Conservation (phyloP, 2,888 invertebrate genomes). For the Liodrosophila aerea region DNA sequence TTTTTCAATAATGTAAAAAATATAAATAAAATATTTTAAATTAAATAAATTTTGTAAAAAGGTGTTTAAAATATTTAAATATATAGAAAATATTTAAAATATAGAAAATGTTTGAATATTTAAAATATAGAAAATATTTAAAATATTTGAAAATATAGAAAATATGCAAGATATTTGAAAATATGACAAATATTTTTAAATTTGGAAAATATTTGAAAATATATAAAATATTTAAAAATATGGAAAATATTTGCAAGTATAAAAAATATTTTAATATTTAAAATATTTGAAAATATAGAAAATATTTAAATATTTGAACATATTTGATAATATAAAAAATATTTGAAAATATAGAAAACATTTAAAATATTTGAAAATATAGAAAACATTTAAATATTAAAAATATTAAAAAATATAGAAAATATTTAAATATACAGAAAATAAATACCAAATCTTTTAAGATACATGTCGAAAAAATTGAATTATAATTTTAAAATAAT, state of each 20-base stretch:
- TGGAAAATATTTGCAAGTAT: background rate
- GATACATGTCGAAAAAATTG: background rate
- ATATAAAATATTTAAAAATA: background rate
- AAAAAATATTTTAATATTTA: conserved; percentile 1
- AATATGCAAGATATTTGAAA: too few relatives aligned
- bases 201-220: background rate
- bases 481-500: background rate
- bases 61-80: background rate
- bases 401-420: background rate
- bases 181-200: background rate
- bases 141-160: too few relatives aligned
- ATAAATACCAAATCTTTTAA: too few relatives aligned
- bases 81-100: background rate
- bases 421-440: background rate
- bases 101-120: background rate
- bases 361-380: too few relatives aligned
- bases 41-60: too few relatives aligned
- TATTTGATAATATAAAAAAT: too few relatives aligned
- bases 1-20: too few relatives aligned
- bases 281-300: too few relatives aligned
- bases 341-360: too few relatives aligned
- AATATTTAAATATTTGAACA: background rate
- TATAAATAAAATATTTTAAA: background rate
- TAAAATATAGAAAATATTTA: too few relatives aligned
- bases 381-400: too few relatives aligned